Evolutionary conservation across 1,140 invertebrate species (phyloP).

Genomic region (Pseudomyrmex pallidus): DNA sequence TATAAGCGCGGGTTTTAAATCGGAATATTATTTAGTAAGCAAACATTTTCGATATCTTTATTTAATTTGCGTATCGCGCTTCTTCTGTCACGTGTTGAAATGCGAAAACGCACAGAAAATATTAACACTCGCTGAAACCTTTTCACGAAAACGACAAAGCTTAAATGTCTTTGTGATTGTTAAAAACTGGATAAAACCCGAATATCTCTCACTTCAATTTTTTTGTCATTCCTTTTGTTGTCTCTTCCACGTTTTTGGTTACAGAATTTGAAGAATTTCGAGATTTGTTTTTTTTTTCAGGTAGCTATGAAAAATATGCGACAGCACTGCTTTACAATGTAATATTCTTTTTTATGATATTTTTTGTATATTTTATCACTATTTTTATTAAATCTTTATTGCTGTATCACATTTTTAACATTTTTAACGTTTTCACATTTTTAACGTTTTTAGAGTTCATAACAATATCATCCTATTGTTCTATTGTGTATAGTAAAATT

Average conservation of each 20-base stretch:
- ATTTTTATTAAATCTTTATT: background rate
- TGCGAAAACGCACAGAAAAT: background rate
- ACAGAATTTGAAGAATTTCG: constrained; percentile 22
- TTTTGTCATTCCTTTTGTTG: background rate
- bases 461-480: too few species aligned
- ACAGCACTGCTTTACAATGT: background rate
- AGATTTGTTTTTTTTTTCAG: background rate
- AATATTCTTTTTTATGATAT: background rate
- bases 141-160: background rate
- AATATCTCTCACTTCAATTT: constrained; percentile 3
- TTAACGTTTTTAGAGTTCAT: background rate
- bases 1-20: constrained; percentile 12
- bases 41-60: constrained; percentile 42
- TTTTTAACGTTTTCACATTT: background rate
- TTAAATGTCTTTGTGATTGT: constrained; percentile 47
- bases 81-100: constrained; percentile 21
- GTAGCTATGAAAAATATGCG: constrained; percentile 5
- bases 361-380: background rate
- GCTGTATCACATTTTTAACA: background rate
- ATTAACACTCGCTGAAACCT: background rate
- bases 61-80: constrained; percentile 35
- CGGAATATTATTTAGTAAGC: constrained; percentile 12
- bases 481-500: too few species aligned
- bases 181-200: background rate
- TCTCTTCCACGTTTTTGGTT: background rate